Percentiles rank a stretch among this genome's conserved stretches.
phyloP scores from a whole-genome alignment of 2,797 vertebrate species.

The Periophthalmus magnuspinnatus region DNA sequence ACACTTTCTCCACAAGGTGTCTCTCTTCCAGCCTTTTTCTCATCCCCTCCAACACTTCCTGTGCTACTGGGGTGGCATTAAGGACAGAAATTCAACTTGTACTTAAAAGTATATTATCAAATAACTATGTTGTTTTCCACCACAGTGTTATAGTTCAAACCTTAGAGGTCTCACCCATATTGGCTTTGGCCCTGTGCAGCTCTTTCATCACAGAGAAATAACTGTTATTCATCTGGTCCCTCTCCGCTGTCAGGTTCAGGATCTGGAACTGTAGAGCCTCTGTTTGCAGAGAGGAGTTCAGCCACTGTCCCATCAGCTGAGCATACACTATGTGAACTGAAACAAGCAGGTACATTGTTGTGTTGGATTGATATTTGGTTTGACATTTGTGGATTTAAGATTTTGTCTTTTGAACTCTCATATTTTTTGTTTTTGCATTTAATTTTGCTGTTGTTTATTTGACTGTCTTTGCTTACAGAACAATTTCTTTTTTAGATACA shows the following conservation, averaged over 20 bases:
- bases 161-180: constrained; percentile 11
- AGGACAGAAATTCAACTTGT: background rate
- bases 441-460: too few relatives aligned
- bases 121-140: background rate
- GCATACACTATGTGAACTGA: constrained; percentile 14
- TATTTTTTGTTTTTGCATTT: background rate
- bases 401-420: background rate
- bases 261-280: constrained; percentile 11
- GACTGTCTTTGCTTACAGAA: too few relatives aligned
- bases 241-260: constrained; percentile 23
- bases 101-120: background rate
- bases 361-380: background rate
- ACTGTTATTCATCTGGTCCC: constrained; percentile 6
- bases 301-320: constrained; percentile 13
- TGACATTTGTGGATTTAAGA: background rate
- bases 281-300: constrained; percentile 14
- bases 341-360: background rate
- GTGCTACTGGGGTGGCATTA: too few relatives aligned
- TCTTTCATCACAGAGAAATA: background rate
- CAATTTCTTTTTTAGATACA: too few relatives aligned
- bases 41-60: too few relatives aligned
- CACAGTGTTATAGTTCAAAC: background rate
- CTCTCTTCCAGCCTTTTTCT: too few relatives aligned
- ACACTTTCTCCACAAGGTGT: too few relatives aligned
- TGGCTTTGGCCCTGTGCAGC: constrained; percentile 1